Conservation (phyloP, 2,797 vertebrate species). For the Coregonus suidteri region DNA sequence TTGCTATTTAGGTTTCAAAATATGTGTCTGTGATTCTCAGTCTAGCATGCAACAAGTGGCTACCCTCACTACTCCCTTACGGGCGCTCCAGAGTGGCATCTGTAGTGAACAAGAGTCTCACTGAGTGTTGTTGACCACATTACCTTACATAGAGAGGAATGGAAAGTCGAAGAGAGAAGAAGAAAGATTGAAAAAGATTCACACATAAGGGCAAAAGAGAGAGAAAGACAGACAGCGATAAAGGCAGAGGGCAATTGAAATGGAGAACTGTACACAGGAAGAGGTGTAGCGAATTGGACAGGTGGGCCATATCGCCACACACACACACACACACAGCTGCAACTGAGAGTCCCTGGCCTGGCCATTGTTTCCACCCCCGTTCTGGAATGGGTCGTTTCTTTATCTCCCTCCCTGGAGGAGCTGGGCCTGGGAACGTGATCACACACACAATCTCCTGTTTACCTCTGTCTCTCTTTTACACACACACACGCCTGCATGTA, state of each 20-base stretch:
- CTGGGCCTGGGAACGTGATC: slow-evolving; percentile 65
- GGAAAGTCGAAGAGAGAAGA: background rate
- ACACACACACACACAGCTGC: slow-evolving; percentile 28
- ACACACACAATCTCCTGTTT: slow-evolving; percentile 54
- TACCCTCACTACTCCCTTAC: background rate
- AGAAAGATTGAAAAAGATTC: too few species aligned
- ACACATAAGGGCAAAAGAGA: too few species aligned
- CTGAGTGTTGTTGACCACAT: background rate
- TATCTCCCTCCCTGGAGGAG: slow-evolving; percentile 65
- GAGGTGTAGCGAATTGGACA: background rate
- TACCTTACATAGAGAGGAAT: background rate
- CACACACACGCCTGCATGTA: background rate
- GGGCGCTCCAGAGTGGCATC: background rate
- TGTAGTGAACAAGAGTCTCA: background rate
- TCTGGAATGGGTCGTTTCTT: slow-evolving; percentile 62
- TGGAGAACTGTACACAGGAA: background rate
- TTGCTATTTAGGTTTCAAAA: background rate
- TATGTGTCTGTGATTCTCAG: background rate
- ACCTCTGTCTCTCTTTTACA: slow-evolving; percentile 31
- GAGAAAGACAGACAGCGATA: background rate
- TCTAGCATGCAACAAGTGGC: background rate
- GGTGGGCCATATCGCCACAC: slow-evolving; percentile 1
- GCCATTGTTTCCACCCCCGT: slow-evolving; percentile 68
- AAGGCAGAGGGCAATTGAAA: background rate
- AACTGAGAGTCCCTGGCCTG: slow-evolving; percentile 38